These are phyloP conservation scores for Lophius americanus DNA, from an alignment of 2,797 vertebrate genomes.

Conservation along the genomic window DNA sequence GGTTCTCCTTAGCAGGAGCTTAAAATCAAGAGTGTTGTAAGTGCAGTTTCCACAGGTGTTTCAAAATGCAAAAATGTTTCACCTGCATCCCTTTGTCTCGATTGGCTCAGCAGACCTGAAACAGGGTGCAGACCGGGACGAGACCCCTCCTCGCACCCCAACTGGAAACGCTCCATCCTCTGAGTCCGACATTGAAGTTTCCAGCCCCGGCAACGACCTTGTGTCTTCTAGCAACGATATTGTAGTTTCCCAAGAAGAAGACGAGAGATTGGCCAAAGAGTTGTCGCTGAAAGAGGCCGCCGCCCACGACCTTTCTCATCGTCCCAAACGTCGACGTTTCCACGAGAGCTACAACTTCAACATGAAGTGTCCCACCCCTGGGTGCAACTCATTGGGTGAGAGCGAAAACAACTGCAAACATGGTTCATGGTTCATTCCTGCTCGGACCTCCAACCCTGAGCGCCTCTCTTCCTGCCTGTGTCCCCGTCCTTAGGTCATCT, in stretches of 20 bases:
- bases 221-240: constrained; percentile 85
- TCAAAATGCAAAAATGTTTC: not conserved
- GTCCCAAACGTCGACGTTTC: constrained; percentile 95
- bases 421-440: not conserved
- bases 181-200: constrained; percentile 95
- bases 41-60: not conserved
- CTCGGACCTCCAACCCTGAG: not conserved
- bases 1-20: too few species aligned
- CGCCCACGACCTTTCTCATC: constrained; percentile 92
- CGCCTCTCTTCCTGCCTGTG: not conserved
- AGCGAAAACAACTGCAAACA: not conserved
- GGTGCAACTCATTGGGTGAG: constrained; percentile 94
- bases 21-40: too few species aligned
- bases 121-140: constrained; percentile 87
- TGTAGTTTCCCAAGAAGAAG: constrained; percentile 87
- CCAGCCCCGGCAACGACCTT: constrained; percentile 85
- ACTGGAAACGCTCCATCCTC: constrained; percentile 94
- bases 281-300: constrained; percentile 94
- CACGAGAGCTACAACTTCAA: constrained; percentile 99
- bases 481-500: constrained; percentile 85
- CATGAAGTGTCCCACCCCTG: constrained; percentile 97
- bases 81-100: constrained; percentile 10
- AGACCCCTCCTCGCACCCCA: constrained; percentile 94
- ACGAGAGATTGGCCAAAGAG: constrained; percentile 95
- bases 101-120: constrained; percentile 84